A percentile compares a stretch with the other conserved stretches of the same genome.
Conservation (phyloP, 2,888 invertebrate species). For the Eilema griseolum region DNA sequence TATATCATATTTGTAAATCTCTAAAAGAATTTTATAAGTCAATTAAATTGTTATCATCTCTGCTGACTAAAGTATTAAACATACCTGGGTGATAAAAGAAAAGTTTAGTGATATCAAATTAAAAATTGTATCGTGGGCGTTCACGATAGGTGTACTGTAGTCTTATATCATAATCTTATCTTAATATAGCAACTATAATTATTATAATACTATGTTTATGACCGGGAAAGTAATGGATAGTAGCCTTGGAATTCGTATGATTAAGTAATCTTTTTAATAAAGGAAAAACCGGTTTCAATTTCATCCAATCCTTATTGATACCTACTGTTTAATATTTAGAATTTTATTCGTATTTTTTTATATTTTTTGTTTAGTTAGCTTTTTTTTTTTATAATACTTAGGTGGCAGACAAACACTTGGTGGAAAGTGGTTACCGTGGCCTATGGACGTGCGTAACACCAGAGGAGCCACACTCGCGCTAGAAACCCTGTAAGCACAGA, state of each 20-base stretch:
- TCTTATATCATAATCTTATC: conserved; percentile 18
- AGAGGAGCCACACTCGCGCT: too few species aligned
- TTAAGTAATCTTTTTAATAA: neutral
- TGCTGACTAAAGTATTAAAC: neutral
- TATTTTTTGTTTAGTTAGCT: too few species aligned
- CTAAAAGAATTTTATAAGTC: conserved; percentile 5
- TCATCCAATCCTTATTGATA: neutral
- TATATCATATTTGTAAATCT: neutral
- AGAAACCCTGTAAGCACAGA: too few species aligned
- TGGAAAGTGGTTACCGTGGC: too few species aligned
- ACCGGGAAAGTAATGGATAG: neutral
- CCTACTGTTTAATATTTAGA: too few species aligned
- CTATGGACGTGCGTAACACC: too few species aligned
- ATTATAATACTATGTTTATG: neutral
- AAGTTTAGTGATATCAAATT: conserved; percentile 12
- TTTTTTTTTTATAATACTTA: too few species aligned
- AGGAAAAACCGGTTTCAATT: neutral
- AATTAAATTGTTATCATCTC: neutral
- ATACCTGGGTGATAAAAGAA: conserved; percentile 6
- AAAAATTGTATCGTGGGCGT: conserved; percentile 24
- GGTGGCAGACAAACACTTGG: too few species aligned
- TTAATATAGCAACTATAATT: conserved; percentile 2
- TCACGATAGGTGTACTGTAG: conserved; percentile 28
- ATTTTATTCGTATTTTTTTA: too few species aligned
- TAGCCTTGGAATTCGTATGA: conserved; percentile 8